These are phyloP conservation scores for Pyrocephalus nanus DNA, from an alignment of 2,797 vertebrate species.

Conservation along the genomic window DNA sequence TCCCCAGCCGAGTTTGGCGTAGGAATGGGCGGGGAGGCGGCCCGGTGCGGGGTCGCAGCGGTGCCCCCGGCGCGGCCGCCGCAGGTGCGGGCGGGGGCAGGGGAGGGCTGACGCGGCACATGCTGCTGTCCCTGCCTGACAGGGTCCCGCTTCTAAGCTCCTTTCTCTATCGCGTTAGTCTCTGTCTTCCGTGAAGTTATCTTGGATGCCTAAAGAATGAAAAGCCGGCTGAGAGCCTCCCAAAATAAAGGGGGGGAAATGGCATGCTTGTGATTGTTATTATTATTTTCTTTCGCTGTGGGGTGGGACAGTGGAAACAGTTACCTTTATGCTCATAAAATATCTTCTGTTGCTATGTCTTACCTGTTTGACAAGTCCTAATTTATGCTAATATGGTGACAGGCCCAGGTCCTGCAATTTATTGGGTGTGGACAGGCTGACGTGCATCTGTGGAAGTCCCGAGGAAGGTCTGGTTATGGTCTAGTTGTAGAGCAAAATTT, in stretches of 20 bases:
- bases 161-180: rapidly evolving
- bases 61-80: neutral
- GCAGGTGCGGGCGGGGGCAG: neutral
- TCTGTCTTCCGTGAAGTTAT: neutral
- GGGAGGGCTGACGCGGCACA: neutral
- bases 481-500: neutral
- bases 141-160: rapidly evolving
- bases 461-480: neutral
- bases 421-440: constrained; percentile 11
- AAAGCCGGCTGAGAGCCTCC: neutral
- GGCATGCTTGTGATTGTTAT: neutral
- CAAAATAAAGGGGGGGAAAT: neutral
- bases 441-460: neutral
- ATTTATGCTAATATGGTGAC: neutral
- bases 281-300: rapidly evolving
- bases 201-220: neutral
- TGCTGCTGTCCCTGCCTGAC: neutral
- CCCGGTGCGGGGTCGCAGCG: neutral
- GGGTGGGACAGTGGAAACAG: neutral
- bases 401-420: neutral
- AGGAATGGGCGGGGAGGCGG: neutral
- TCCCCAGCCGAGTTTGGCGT: neutral
- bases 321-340: neutral
- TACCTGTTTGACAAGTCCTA: neutral
- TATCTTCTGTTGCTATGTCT: neutral